Evolutionary conservation across 2,113 vertebrate species (phyloP), one percentile per base, ranked within the genome.

Genomic region (Hippocampus zosterae): DNA sequence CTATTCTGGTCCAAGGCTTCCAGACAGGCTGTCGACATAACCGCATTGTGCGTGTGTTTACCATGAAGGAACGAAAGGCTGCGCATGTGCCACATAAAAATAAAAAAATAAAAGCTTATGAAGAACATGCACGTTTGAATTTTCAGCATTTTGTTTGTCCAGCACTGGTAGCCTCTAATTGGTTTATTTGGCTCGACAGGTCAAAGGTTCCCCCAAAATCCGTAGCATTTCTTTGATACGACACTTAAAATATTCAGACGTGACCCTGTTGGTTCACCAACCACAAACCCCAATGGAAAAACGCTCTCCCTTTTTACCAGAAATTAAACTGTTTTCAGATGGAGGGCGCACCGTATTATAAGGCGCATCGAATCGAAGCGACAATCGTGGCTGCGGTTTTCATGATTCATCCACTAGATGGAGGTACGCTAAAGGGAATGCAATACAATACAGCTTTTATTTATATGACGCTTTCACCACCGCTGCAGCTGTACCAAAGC

Each of bases 1-100:
- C 85, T 88, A 87, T 90, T 90, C 79, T 77, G 63, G 86, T 84
- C 78, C 82, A 82, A 82, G 81, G 74, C 77, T 78, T 78, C 53
- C 70, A 83, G 73, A 85, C 84, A 82, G 79, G 41, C 65, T 71
- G 81, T 79, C 82, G 77, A 70, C 77, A 53, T 75, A 73, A 71
- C 46, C 71, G 29, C 57, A 68, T 41, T 57, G 64, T 57, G 65
- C 73, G 55, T 37, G 57, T 74, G 46, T 60, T 56, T 56, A 56
- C 53, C 15, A 40, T 53, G 59, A 76, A 67, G 19, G 62, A 37
- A 37, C 33, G 33, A 37, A 37, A 37, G 5, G 33, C 33, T 37
- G 71, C 62, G 21, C 63, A 29, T 60, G 23, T 19, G 6, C 75
- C 42, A 23, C 44, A 56, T 70, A 44, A 76, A 76, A 71, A 67